Base-by-base conservation (phyloP, 2,797 vertebrate genomes). In the Sebastolobus alascanus region DNA sequence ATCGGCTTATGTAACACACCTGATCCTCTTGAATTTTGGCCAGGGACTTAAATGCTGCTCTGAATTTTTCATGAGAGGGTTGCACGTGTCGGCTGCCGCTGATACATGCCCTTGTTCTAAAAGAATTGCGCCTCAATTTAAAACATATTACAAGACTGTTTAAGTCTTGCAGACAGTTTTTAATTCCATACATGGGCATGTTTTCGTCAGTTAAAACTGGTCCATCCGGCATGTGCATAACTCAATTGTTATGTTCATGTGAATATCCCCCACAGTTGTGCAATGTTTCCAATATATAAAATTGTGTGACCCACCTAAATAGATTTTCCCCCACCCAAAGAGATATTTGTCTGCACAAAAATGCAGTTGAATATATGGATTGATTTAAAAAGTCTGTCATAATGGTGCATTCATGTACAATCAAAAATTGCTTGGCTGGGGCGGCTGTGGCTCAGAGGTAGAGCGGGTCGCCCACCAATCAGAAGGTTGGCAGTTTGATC, bases 31-130 rank as follows among this genome's bases (percentile, higher is more conserved):
- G 87, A 86, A 68, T 91, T 89, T 88, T 91, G 82, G 77, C 84
- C 77, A 69, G 37, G 27, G 52, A 61, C 58, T 74, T 84, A 69
- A 86, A 82, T 71, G 66, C 59, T 60, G 22, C 33, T 3, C 84
- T 94, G 56, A 93, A 94, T 91, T 63, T 92, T 94, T 93, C 29
- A 93, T 92, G 76, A 84, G 60, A 70, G 9, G 38, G 55, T 68
- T 88, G 63, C 60, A 65, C 20, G 4, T 77, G 59, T 83, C 68
- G 64, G 22, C 74, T 74, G 27, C 64, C 55, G 35, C 79, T 55
- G 65, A 79, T 61, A 16, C 20, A 6, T 12, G 29, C 27, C 27
- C 13, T 68, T 66, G 14, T 73, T 84, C 25, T 31, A 31, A 82
- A 84, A 74, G 6, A 54, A 8, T 35, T 56, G 3, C 25, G 69